Evolutionary conservation across 2,113 vertebrate genomes (phyloP).

Genomic region (Spilogale gracilis): DNA sequence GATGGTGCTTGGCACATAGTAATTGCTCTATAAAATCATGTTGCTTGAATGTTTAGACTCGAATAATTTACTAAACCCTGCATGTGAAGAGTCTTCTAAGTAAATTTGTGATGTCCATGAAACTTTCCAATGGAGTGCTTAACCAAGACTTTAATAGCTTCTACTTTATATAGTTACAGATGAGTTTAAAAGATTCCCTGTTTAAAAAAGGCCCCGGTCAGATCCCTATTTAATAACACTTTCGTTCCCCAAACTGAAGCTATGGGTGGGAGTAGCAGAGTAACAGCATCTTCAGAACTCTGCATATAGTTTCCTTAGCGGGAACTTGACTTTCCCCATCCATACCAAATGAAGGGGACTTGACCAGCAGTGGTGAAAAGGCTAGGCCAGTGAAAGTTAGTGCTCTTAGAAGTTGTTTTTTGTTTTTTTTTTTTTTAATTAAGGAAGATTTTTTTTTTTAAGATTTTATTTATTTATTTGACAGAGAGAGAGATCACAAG

Average conservation of each 20-base stretch:
- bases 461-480: no score
- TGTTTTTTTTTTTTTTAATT: no score
- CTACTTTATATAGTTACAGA: background rate
- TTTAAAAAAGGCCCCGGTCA: background rate
- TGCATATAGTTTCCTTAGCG: background rate
- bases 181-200: background rate
- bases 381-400: background rate
- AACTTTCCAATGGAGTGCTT: background rate
- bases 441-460: no score
- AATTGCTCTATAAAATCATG: background rate
- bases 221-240: background rate
- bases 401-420: background rate
- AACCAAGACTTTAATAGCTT: background rate
- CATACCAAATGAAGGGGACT: background rate
- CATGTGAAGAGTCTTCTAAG: background rate
- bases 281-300: background rate
- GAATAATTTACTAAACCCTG: background rate
- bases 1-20: background rate
- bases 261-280: background rate
- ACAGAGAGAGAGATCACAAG: no score
- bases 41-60: background rate
- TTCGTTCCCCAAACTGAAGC: conserved; percentile 1
- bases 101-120: background rate
- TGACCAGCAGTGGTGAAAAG: background rate
- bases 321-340: background rate